Conservation (phyloP, 2,797 vertebrate species). For the Eremophila alpestris region DNA sequence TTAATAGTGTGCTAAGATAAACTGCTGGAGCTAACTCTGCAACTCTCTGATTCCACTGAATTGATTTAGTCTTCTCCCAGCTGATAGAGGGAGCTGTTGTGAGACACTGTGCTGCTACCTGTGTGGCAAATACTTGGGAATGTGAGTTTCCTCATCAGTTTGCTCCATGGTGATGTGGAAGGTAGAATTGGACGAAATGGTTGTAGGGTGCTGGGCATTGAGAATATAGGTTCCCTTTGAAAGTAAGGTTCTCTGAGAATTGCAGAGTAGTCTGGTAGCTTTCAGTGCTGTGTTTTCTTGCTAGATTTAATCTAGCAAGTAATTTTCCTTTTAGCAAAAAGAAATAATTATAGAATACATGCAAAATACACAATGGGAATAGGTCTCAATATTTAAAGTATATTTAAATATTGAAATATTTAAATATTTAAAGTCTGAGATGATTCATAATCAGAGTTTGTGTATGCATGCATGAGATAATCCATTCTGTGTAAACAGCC, state of each 20-base stretch:
- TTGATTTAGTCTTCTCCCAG: neutral
- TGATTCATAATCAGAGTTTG: neutral
- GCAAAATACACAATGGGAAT: neutral
- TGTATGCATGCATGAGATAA: neutral
- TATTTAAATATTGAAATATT: neutral
- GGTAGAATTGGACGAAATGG: neutral
- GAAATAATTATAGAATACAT: neutral
- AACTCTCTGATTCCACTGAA: neutral
- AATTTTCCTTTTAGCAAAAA: neutral
- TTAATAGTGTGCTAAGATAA: neutral
- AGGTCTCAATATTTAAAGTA: neutral
- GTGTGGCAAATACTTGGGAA: neutral
- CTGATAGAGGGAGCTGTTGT: neutral
- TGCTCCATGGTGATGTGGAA: neutral
- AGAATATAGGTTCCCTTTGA: neutral
- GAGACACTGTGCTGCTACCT: neutral
- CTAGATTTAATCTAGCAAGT: neutral
- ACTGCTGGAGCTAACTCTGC: neutral
- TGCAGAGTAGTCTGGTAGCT: neutral
- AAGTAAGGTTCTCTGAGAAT: neutral
- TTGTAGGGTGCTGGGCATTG: neutral
- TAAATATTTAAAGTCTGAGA: neutral
- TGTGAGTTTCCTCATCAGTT: neutral
- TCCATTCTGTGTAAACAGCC: neutral
- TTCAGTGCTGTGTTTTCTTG: neutral